phyloP scores from a whole-genome alignment of 2,113 vertebrate species.

The Trematomus loennbergii region DNA sequence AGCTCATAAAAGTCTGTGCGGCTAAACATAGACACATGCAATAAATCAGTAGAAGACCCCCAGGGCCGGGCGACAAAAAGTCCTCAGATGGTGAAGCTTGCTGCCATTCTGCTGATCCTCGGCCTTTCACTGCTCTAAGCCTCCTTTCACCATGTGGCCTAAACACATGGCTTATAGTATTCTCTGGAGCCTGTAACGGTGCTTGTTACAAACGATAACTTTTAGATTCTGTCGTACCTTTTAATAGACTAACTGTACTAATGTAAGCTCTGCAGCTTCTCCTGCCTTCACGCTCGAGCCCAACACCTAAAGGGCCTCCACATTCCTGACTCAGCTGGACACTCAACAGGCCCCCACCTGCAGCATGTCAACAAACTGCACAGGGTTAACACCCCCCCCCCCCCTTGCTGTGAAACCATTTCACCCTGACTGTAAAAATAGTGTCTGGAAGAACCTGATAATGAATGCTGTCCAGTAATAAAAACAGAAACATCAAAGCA shows the following conservation, averaged over 20 bases:
- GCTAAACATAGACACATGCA: conserved; percentile 78
- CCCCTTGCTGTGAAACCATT: conserved; percentile 56
- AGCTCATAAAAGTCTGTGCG: conserved; percentile 69
- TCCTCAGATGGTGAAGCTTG: conserved; percentile 41
- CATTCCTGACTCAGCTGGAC: conserved; percentile 81
- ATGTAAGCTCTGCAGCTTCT: background rate
- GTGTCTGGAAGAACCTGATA: conserved; percentile 11
- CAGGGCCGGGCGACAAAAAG: conserved; percentile 45
- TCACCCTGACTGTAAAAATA: conserved; percentile 64
- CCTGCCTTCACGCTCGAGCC: conserved; percentile 23
- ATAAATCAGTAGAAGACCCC: conserved; percentile 71
- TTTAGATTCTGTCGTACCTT: background rate
- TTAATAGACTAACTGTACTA: background rate
- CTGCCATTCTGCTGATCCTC: conserved; percentile 42
- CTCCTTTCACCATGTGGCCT: background rate
- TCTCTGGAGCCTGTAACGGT: background rate
- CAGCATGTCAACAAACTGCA: conserved; percentile 67
- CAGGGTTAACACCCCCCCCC: conserved; percentile 54
- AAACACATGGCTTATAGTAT: background rate
- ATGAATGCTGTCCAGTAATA: background rate
- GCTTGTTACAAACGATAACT: conserved; percentile 15
- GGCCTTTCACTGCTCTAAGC: conserved; percentile 22
- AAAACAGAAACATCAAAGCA: background rate
- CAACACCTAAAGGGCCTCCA: conserved; percentile 53
- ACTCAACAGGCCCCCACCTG: conserved; percentile 77